Conservation (phyloP, 2,797 vertebrate genomes). For the Etheostoma nigrum region DNA sequence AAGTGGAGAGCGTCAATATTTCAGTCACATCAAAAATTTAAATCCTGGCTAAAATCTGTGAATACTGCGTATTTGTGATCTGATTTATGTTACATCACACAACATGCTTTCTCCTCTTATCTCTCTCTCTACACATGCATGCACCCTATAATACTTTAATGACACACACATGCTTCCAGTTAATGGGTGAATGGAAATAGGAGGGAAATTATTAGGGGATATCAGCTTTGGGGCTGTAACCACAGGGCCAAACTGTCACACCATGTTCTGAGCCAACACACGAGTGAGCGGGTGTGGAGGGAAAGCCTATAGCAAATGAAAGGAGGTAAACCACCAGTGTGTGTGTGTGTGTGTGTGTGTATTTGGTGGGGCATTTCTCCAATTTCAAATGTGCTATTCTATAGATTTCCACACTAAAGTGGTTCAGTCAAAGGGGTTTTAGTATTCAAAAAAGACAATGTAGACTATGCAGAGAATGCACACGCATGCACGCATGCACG, state of each 20-base stretch:
- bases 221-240: conserved; percentile 58
- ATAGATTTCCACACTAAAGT: conserved; percentile 46
- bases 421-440: conserved; percentile 48
- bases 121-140: conserved; percentile 3
- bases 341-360: conserved; percentile 23
- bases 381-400: conserved; percentile 41
- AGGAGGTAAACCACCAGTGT: conserved; percentile 57
- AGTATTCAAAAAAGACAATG: conserved; percentile 58
- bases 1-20: conserved; percentile 70
- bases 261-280: conserved; percentile 48
- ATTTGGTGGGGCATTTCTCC: conserved; percentile 5
- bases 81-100: conserved; percentile 42
- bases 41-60: conserved; percentile 62
- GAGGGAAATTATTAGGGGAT: conserved; percentile 66
- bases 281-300: conserved; percentile 31
- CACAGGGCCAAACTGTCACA: conserved; percentile 60
- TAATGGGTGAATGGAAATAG: conserved; percentile 43
- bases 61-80: conserved; percentile 61
- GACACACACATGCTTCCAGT: conserved; percentile 43
- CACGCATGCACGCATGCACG: neutral
- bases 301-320: conserved; percentile 52
- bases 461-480: conserved; percentile 3
- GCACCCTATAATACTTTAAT: conserved; percentile 10
- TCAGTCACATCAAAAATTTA: conserved; percentile 67
- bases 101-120: conserved; percentile 30